Conservation (phyloP, 2,113 vertebrate genomes). For the Vidua chalybeata region DNA sequence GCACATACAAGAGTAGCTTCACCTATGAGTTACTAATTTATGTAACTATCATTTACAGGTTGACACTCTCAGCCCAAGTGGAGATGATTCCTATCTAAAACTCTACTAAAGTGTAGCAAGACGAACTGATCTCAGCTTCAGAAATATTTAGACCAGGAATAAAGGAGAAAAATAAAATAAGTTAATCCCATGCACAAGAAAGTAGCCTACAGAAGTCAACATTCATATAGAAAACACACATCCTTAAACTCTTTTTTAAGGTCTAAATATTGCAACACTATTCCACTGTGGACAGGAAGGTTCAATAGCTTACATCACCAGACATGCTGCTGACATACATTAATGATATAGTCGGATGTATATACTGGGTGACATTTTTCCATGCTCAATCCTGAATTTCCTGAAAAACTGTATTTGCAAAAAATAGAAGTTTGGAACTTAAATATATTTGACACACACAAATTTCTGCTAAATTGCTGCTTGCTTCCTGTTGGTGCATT, state of each 20-base stretch:
- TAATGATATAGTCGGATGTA: rapidly evolving
- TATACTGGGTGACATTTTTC: rapidly evolving
- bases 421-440: neutral
- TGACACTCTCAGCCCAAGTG: neutral
- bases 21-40: neutral
- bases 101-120: neutral
- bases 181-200: neutral
- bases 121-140: neutral
- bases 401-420: neutral
- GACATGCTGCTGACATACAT: rapidly evolving
- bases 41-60: neutral
- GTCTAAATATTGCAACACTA: neutral
- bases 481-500: neutral
- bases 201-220: neutral
- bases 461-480: neutral
- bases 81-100: neutral
- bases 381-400: neutral
- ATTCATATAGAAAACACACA: neutral
- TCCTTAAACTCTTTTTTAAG: neutral
- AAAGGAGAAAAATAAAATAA: neutral
- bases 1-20: neutral
- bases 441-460: neutral
- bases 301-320: neutral
- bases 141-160: neutral
- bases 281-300: neutral